Conservation (phyloP, 2,888 invertebrate genomes). For the Oxyscelio sp. region DNA sequence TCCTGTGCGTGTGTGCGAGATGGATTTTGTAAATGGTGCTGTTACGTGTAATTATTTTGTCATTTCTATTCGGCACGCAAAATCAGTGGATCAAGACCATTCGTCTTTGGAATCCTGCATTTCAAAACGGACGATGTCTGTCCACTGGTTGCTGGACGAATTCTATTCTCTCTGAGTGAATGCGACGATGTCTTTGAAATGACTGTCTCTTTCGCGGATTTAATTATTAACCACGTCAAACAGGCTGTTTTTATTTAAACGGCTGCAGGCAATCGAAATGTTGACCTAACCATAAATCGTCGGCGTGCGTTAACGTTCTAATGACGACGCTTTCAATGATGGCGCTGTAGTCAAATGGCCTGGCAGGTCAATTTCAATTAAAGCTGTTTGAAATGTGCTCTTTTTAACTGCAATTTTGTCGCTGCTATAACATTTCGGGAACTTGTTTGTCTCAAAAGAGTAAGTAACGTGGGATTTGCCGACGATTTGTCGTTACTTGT, state of each 20-base stretch:
- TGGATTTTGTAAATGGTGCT: not conserved
- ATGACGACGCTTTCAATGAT: not conserved
- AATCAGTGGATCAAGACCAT: too few relatives aligned
- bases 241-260: slow-evolving; percentile 10
- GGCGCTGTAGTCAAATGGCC: not conserved
- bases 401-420: not conserved
- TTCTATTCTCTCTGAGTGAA: slow-evolving; percentile 2
- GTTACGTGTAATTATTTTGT: too few relatives aligned
- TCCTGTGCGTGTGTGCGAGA: slow-evolving; percentile 17
- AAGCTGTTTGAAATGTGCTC: not conserved
- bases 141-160: not conserved
- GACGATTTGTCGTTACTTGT: slow-evolving; percentile 49
- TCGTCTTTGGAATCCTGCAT: too few relatives aligned
- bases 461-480: slow-evolving; percentile 2
- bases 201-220: slow-evolving; percentile 14
- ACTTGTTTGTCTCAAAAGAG: not conserved
- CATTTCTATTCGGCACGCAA: too few relatives aligned
- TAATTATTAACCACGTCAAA: slow-evolving; percentile 4
- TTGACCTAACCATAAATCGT: slow-evolving; percentile 26
- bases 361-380: not conserved
- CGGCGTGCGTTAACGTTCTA: not conserved
- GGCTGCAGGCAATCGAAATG: slow-evolving; percentile 25
- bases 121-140: too few relatives aligned
- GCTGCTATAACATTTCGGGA: not conserved
- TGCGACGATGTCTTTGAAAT: slow-evolving; percentile 27